Conservation (phyloP, 1,140 invertebrate species). For the Rhagoletis pomonella region DNA sequence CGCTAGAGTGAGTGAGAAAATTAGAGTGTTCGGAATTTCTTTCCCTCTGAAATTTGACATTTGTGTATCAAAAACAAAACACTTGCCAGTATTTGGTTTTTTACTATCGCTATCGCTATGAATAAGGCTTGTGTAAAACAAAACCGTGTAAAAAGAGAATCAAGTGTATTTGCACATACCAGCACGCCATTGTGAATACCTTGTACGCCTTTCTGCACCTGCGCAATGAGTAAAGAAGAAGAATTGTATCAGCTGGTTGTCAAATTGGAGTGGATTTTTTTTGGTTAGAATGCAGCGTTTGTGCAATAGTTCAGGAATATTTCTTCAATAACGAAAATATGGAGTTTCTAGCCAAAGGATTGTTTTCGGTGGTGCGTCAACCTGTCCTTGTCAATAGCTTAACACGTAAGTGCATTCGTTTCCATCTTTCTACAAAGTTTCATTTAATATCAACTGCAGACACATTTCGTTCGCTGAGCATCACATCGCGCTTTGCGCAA, state of each 20-base stretch:
- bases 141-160: no score
- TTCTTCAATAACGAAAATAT: slow-evolving; percentile 17
- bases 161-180: neutral
- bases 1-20: no score
- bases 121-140: no score
- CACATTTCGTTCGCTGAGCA: slow-evolving; percentile 65
- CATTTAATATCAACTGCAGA: slow-evolving; percentile 57
- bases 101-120: no score
- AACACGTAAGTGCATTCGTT: slow-evolving; percentile 52
- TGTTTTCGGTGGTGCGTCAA: slow-evolving; percentile 43
- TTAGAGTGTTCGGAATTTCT: no score
- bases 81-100: no score
- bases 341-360: slow-evolving; percentile 52
- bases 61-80: no score
- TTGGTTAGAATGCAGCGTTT: slow-evolving; percentile 34
- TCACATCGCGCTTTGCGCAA: slow-evolving; percentile 62
- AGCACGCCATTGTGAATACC: neutral
- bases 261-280: neutral
- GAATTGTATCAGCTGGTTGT: neutral
- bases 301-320: slow-evolving; percentile 16
- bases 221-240: neutral
- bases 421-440: neutral
- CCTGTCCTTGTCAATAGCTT: slow-evolving; percentile 48
- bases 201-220: neutral
- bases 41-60: no score